Evolutionary conservation across 2,888 invertebrate genomes (phyloP), one percentile per base, ranked within the genome.

Genomic region (Eupithecia abbreviata): DNA sequence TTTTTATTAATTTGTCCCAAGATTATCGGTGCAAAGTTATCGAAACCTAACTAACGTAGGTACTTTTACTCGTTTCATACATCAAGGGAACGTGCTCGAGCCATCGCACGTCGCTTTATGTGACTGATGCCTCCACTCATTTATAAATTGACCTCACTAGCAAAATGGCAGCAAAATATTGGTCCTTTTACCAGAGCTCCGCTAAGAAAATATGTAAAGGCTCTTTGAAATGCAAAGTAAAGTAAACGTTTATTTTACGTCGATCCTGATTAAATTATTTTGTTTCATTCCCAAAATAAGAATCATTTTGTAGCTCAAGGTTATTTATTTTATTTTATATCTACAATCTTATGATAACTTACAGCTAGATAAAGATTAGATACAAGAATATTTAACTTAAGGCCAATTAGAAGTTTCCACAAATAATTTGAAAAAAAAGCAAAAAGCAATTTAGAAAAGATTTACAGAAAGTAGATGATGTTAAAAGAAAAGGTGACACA

Each of bases 81-180:
- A 91, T 93, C 92, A 92, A 86, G 84, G 81, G 89, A 83, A 87
- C 88, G 89, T 87, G 88, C 85, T 77, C 80, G 80, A 74, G 75
- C 81, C 83, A 74, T 82, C 84, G 84, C 84, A 83, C 85, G 87
- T 85, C 87, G 86, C 88, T 78, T 82, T 76, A 88, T 92, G 91
- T 91, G 92, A 93, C 87, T 90, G 92, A 93, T 92, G 90, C 84
- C 85, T 42, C 86, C 86, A 86, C 91, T 91, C 90, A 91, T 91
- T 92, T 92, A 92, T 92, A 92, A 89, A 92, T 91, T 92, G 92
- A 92, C 91, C 91, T 88, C 88, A 90, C 80, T 81, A 62, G 79
- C 73, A 74, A 62, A 72, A 75, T 65, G 71, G 78, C 87, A 77
- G 79, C 76, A 77, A 80, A 82, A 80, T 78, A 78, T 80, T 74